These are phyloP conservation scores for Sphinx pinastri DNA, from an alignment of 2,888 invertebrate species.

Conservation along the genomic window DNA sequence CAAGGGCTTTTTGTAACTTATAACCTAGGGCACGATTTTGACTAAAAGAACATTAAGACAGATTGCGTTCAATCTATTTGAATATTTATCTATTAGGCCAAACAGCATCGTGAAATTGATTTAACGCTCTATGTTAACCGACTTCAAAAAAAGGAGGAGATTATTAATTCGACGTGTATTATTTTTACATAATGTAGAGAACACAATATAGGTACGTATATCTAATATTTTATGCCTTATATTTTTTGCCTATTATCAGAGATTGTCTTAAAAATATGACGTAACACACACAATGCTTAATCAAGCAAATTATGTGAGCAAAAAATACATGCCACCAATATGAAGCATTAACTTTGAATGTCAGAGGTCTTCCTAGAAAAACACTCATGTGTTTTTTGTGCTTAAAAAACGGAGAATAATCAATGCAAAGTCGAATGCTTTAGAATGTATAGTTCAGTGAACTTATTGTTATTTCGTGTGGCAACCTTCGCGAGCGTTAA, in stretches of 20 bases:
- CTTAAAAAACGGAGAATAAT: conserved; percentile 18
- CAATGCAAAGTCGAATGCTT: conserved; percentile 23
- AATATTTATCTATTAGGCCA: too few relatives aligned
- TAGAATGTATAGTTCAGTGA: conserved; percentile 23
- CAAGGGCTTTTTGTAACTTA: too few relatives aligned
- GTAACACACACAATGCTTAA: neutral
- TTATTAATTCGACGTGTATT: too few relatives aligned
- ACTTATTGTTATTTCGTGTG: conserved; percentile 22
- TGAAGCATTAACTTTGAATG: conserved; percentile 11
- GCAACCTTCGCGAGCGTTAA: conserved; percentile 14
- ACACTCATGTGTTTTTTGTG: conserved; percentile 15
- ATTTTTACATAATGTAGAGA: too few relatives aligned
- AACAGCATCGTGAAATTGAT: too few relatives aligned
- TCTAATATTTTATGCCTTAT: too few relatives aligned
- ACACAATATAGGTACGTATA: too few relatives aligned
- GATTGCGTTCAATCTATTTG: too few relatives aligned
- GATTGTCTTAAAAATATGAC: neutral
- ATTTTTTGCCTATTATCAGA: neutral
- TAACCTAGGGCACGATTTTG: too few relatives aligned
- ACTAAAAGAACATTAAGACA: too few relatives aligned
- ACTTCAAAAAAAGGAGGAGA: too few relatives aligned
- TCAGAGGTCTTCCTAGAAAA: conserved; percentile 20
- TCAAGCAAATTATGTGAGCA: neutral
- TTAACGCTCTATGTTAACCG: too few relatives aligned
- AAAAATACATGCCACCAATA: conserved; percentile 3